Base-by-base conservation (phyloP, 2,797 vertebrate species). In the Oreochromis mossambicus region DNA sequence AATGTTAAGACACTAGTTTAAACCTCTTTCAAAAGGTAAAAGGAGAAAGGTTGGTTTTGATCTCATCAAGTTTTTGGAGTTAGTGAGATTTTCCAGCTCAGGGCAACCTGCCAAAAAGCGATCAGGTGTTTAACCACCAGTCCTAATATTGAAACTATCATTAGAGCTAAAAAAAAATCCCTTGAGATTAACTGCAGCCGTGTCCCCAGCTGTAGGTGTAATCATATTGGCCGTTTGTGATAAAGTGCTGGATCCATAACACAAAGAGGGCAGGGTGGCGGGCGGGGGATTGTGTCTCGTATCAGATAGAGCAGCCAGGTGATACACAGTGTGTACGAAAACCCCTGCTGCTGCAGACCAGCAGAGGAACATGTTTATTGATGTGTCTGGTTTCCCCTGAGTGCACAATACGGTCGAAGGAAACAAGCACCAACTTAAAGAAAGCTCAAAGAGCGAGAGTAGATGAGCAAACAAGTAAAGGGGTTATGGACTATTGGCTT, bases 381-480 rank as follows among this genome's bases (percentile, higher is more conserved):
- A 92, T 92, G 89, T 77, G 84, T 87, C 86, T 89, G 91, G 86
- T 70, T 84, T 85, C 63, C 86, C 82, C 81, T 83, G 82, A 85
- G 86, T 55, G 54, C 75, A 90, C 89, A 90, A 50, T 68, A 86
- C 81, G 52, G 48, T 82, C 4, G 38, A 86, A 84, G 80, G 50
- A 90, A 78, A 84, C 81, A 86, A 87, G 77, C 86, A 87, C 46
- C 54, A 80, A 88, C 58, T 56, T 70, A 80, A 86, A 90, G 84
- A 81, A 19, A 79, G 63, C 84, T 73, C 61, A 81, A 77, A 29
- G 80, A 55, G 80, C 58, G 8, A 75, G 52, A 84, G 82, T 88
- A 93, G 93, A 87, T 91, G 89, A 89, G 80, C 83, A 91, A 92
- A 93, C 87, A 90, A 34, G 75, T 68, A 12, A 13, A 51, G 12